A percentile compares a stretch with the other conserved stretches of the same genome.
These are phyloP conservation scores for Penaeus vannamei DNA, from an alignment of 1,140 invertebrate genomes.

Conservation along the genomic window DNA sequence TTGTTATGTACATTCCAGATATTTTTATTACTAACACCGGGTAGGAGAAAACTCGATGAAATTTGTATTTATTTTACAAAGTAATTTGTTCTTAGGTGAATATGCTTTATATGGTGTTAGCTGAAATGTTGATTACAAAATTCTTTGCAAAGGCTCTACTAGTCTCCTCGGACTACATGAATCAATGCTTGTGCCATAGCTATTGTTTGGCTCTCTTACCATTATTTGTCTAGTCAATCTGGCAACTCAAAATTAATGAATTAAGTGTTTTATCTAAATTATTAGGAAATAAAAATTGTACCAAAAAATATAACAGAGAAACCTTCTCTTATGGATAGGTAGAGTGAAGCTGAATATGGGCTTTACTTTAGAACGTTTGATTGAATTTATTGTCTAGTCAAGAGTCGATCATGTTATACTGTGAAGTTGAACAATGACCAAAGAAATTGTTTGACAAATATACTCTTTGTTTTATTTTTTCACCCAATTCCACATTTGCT, in stretches of 20 bases:
- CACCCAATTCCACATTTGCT: neutral
- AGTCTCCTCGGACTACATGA: neutral
- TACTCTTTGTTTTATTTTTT: conserved; percentile 28
- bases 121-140: neutral
- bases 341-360: neutral
- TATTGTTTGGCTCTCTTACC: neutral
- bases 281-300: conserved; percentile 18
- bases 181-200: neutral
- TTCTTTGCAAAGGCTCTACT: neutral
- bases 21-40: conserved; percentile 22
- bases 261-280: neutral
- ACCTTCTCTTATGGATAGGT: neutral
- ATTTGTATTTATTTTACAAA: neutral
- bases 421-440: conserved; percentile 61
- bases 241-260: conserved; percentile 12
- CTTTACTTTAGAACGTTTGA: neutral
- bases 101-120: conserved; percentile 19
- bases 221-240: conserved; percentile 41
- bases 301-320: neutral
- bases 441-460: conserved; percentile 65
- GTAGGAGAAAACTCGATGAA: neutral
- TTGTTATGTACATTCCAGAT: conserved; percentile 27
- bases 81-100: neutral
- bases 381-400: conserved; percentile 61
- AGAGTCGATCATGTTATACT: conserved; percentile 48